Evolutionary conservation across 2,113 vertebrate species (phyloP), one percentile per base, ranked within the genome.

Genomic region (Callionymus lyra): DNA sequence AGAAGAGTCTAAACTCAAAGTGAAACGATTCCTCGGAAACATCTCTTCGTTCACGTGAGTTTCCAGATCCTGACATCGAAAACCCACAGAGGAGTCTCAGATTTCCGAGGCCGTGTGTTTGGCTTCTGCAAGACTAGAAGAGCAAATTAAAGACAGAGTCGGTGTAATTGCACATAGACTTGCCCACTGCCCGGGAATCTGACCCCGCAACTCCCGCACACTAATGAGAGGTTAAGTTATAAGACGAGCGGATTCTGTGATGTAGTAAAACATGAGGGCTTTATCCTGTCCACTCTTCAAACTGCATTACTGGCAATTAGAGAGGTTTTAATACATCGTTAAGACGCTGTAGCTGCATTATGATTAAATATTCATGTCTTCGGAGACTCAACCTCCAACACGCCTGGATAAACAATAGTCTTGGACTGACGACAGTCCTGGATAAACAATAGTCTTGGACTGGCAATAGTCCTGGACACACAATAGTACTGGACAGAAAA

Each of bases 81-180:
- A 77, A 81, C 40, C 77, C 77, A 59, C 70, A 57, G 48, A 59
- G 61, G 65, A 69, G 77, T 54, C 72, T 68, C 63, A 68, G 68
- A 69, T 46, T 16, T 50, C 37, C 59, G 69, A 61, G 63, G 63
- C 71, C 60, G 72, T 76, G 70, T 68, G 68, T 76, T 51, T 60
- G 62, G 65, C 64, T 67, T 49, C 60, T 73, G 68, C n/a, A 77
- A 39, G 62, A 45, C 18, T 48, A 48, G 54, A 42, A 49, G n/a
- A n/a, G n/a, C 34, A 82, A 84, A 81, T 84, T 81, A 84, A 76
- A 84, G 79, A 58, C 76, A 72, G 39, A 19, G 58, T 33, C 63
- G 21, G 46, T 67, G 61, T 82, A 81, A 82, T 81, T 84, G 72
- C 60, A 77, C 59, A 55, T 67, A 54, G 52, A 78, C 42, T 54